Base-by-base conservation (phyloP, 2,888 invertebrate species). In the Myopa tessellatipennis region DNA sequence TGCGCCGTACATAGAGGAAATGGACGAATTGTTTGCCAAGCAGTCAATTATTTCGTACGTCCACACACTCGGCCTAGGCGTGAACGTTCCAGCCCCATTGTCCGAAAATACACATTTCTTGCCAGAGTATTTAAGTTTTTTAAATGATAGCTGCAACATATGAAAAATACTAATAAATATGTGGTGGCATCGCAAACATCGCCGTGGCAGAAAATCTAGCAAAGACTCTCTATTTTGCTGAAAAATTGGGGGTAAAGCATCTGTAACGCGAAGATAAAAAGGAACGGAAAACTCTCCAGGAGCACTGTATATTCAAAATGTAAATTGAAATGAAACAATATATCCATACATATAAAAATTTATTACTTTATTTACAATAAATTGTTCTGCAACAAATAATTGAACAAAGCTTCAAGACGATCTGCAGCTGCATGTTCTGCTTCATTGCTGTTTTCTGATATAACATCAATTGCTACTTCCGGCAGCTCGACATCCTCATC, bases 381-480 rank as follows among this genome's bases (percentile, higher is more conserved):
- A 69, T 69, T 69, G 40, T 69, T 40, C 16, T 69, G n/a, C 45
- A 45, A n/a, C 50, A 69, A 69, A 69, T 69, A 50, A 69, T 69
- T 69, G 26, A 69, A 69, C 45, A 69, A 69, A 40, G 18, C 26
- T 4, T 69, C 5, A 50, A 50, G 69, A 10, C 69, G 69, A 69
- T 69, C 1, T 65, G 65, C 4, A 38, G 7, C 65, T 34, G 65
- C 7, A 38, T 65, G 36, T 38, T 26, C n/a, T 55, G n/a, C 55
- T 55, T 55, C 55, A 14, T 55, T 10, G 12, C 55, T 55, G 16
- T 14, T 55, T 10, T 55, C 55, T 55, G 55, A 55, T 55, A 12
- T 55, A 55, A 55, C 55, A 55, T 55, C 55, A 34, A 69, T 79
- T 74, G 61, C 74, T n/a, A n/a, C 26, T 36, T 55, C 36, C 6